Percentiles rank a stretch among this genome's conserved stretches.
Evolutionary conservation across 2,113 vertebrate genomes (phyloP).

Genomic region (Caretta caretta): DNA sequence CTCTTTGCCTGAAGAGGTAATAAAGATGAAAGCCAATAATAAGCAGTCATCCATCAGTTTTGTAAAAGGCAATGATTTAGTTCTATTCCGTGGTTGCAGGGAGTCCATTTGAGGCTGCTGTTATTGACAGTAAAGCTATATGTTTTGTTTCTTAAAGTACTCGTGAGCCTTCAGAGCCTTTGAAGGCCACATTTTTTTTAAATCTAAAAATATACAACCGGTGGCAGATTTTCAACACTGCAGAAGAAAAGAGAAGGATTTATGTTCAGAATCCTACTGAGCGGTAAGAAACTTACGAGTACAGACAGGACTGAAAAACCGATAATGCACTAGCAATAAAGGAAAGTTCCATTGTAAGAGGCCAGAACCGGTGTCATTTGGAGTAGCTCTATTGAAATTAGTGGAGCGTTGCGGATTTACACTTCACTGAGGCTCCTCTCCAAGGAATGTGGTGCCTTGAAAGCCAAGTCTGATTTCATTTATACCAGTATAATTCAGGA

Average conservation of each 20-base stretch:
- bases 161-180: not conserved
- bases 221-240: conserved; percentile 16
- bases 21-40: conserved; percentile 71
- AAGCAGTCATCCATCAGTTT: conserved; percentile 14
- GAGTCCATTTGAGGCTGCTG: conserved; percentile 43
- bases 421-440: not conserved
- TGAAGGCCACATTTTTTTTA: conserved; percentile 61
- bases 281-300: not conserved
- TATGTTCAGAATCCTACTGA: not conserved
- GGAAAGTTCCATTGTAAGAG: not conserved
- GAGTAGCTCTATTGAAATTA: not conserved
- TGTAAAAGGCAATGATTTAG: conserved; percentile 45
- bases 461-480: accelerated
- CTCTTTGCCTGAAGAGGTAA: conserved; percentile 56
- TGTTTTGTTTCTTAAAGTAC: conserved; percentile 35
- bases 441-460: not conserved
- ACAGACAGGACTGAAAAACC: not conserved
- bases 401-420: accelerated
- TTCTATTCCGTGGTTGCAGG: conserved; percentile 43
- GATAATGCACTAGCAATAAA: not conserved
- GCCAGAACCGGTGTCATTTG: not conserved
- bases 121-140: conserved; percentile 48
- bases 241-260: conserved; percentile 9
- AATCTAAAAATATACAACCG: conserved; percentile 47
- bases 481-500: not conserved